A percentile compares a stretch with the other conserved stretches of the same genome.
Evolutionary conservation across 2,797 vertebrate genomes (phyloP).

Genomic region (Acanthis flammea): DNA sequence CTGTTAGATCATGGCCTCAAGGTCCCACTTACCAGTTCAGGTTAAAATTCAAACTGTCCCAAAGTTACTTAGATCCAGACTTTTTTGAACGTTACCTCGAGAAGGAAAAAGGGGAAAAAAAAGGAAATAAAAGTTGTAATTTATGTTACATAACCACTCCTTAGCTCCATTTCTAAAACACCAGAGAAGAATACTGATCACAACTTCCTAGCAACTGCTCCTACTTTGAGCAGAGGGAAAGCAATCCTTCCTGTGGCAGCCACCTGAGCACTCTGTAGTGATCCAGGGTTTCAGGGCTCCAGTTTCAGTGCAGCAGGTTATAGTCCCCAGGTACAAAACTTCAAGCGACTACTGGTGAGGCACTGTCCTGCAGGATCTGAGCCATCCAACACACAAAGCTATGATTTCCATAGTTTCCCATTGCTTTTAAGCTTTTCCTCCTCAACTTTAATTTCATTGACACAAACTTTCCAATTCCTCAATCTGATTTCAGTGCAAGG

Average conservation of each 20-base stretch:
- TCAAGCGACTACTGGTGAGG: background rate
- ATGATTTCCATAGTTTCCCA: background rate
- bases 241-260: background rate
- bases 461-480: background rate
- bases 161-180: background rate
- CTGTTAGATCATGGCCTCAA: background rate
- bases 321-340: background rate
- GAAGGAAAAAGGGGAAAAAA: background rate
- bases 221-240: background rate
- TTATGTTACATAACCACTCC: background rate
- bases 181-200: background rate
- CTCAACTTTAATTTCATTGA: background rate
- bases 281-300: background rate
- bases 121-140: accelerated
- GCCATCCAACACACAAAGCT: background rate
- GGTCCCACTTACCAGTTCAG: background rate
- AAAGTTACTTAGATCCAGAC: background rate
- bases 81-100: background rate
- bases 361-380: background rate
- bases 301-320: background rate
- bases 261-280: background rate
- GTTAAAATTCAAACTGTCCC: background rate
- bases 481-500: background rate
- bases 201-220: background rate
- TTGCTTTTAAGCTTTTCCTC: background rate